Evolutionary conservation across 2,797 vertebrate species (phyloP), one percentile per base, ranked within the genome.

Genomic region (Pseudochirops cupreus): DNA sequence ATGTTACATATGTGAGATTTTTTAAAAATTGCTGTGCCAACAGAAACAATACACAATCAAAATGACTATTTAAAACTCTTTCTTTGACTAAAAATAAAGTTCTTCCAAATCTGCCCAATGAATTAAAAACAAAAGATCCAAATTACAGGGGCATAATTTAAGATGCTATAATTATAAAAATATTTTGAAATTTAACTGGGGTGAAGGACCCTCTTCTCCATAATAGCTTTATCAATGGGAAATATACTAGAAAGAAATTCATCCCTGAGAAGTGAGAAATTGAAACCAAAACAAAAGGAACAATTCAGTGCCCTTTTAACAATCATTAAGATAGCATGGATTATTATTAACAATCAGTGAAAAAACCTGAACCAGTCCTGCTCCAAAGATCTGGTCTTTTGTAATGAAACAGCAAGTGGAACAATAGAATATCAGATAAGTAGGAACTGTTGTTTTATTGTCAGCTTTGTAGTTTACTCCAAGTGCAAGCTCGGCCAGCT

Each of bases 391-490:
- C 96, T 92, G 56, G 90, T 96, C 97, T 95, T 93, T 91, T 95
- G 91, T 95, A 98, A 98, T 97, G 92, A 98, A 98, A 98, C 93
- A 93, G 56, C 67, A 97, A 98, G 94, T 91, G 95, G 58, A 97
- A 96, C 94, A 93, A 98, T 92, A 82, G 87, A 98, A 96, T 98
- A 97, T 58, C 89, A 96, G 97, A 98, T 98, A 98, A 98, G 98
- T 98, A 98, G 62, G 96, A 98, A 98, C 91, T 9, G 94, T 93
- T 91, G 95, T 97, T 98, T 98, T 98, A 98, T 98, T 98, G 87
- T 95, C 96, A 96, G 91, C 52, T 96, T 97, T 96, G 93, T 92
- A 97, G 97, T 98, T 97, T 97, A 94, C 97, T 94, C 58, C 93
- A 97, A 95, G 94, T 54, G 95, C 95, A 98, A 96, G 58, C 91